A percentile compares a stretch with the other conserved stretches of the same genome.
phyloP scores from a whole-genome alignment of 37 sponge, comb jelly and placozoan genomes.

The Ephydatia muelleri region DNA sequence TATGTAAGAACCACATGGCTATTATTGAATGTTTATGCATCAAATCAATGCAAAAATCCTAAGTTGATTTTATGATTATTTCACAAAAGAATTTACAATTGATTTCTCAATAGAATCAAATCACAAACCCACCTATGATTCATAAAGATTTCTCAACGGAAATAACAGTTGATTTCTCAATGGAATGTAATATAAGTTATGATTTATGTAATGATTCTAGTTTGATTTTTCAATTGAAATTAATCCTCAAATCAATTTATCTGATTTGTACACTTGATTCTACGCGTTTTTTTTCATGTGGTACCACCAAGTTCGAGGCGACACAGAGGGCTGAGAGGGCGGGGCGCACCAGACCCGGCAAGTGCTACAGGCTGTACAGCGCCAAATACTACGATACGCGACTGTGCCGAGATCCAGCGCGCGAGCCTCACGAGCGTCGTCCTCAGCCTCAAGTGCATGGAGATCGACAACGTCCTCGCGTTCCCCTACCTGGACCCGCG shows the following conservation, averaged over 20 bases:
- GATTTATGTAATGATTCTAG: neutral
- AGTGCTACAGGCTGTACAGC: slow-evolving; percentile 83
- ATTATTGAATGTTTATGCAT: no score
- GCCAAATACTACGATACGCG: slow-evolving; percentile 43
- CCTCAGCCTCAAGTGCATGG: slow-evolving; percentile 82
- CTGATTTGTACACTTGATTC: neutral
- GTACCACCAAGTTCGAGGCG: slow-evolving; percentile 85
- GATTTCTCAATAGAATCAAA: neutral
- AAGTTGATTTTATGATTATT: neutral
- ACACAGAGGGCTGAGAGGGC: slow-evolving; percentile 83
- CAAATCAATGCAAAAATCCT: neutral
- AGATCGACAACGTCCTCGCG: slow-evolving; percentile 74
- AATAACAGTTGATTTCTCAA: neutral
- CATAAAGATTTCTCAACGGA: neutral
- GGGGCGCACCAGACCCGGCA: slow-evolving; percentile 76
- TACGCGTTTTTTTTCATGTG: neutral
- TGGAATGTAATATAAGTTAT: neutral
- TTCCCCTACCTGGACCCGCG: slow-evolving; percentile 89
- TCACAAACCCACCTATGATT: neutral
- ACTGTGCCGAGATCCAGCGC: slow-evolving; percentile 89
- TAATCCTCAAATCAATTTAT: neutral
- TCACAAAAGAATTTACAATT: neutral
- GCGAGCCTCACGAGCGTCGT: slow-evolving; percentile 81
- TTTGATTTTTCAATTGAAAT: neutral
- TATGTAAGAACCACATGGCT: neutral